Evolutionary conservation across 2,888 invertebrate genomes (phyloP).

Genomic region (Eutolmus rufibarbis): DNA sequence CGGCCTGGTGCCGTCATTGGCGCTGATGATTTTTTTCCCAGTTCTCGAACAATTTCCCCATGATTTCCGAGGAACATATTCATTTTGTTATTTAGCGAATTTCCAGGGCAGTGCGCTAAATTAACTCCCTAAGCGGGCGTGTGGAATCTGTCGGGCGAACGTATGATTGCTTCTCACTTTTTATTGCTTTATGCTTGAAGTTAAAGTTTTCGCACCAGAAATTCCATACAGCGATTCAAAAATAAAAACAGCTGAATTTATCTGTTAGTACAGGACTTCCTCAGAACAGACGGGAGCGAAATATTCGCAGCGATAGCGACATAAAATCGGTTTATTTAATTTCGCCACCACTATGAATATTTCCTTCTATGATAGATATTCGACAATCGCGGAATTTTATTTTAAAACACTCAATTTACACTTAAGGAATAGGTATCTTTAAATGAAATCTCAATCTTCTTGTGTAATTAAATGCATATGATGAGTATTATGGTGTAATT

Average conservation of each 20-base stretch:
- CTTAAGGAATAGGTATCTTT: no score
- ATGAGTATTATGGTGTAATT: no score
- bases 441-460: no score
- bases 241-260: neutral
- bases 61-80: neutral
- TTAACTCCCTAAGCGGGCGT: neutral
- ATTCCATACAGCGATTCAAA: neutral
- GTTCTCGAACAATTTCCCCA: neutral
- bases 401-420: no score
- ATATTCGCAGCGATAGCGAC: no score
- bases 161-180: neutral
- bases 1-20: neutral
- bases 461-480: no score
- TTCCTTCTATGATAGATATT: no score
- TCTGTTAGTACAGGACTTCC: no score
- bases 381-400: no score
- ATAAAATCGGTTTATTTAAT: no score
- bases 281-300: no score
- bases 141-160: neutral
- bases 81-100: constrained; percentile 10
- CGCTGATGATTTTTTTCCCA: neutral
- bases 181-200: neutral
- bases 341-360: no score
- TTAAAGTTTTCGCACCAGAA: neutral
- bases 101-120: neutral